phyloP scores from a whole-genome alignment of 2,888 invertebrate species.

The Temnothorax unifasciatus region DNA sequence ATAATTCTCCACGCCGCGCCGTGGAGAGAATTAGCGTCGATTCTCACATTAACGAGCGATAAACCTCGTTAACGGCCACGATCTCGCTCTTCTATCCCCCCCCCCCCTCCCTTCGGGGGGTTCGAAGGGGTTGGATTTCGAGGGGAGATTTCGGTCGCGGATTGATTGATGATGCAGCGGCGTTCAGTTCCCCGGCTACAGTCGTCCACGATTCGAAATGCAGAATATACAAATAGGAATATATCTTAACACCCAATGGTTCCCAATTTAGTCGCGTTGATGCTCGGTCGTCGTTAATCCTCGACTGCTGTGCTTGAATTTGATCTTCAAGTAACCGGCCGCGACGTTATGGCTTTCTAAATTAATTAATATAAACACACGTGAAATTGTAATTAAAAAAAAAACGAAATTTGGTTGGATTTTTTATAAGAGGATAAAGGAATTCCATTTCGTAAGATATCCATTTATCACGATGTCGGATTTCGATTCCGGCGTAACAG shows the following conservation, averaged over 20 bases:
- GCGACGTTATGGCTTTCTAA: neutral
- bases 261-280: conserved; percentile 21
- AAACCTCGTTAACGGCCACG: conserved; percentile 33
- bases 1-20: conserved; percentile 12
- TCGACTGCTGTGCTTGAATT: conserved; percentile 9
- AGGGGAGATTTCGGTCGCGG: conserved; percentile 16
- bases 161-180: conserved; percentile 7
- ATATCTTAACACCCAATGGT: conserved; percentile 65
- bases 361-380: neutral
- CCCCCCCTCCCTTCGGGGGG: neutral
- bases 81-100: neutral
- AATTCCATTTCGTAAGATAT: neutral
- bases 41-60: conserved; percentile 33
- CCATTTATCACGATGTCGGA: neutral
- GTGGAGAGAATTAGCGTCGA: conserved; percentile 29
- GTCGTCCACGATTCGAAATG: conserved; percentile 68
- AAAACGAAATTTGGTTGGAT: neutral
- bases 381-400: neutral
- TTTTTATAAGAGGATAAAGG: no score
- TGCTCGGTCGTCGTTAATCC: conserved; percentile 29
- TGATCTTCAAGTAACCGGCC: no score
- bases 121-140: conserved; percentile 8
- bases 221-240: conserved; percentile 65
- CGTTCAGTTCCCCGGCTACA: conserved; percentile 33
- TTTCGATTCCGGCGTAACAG: neutral